Conservation (phyloP, 2,113 vertebrate genomes). For the Spilogale gracilis region DNA sequence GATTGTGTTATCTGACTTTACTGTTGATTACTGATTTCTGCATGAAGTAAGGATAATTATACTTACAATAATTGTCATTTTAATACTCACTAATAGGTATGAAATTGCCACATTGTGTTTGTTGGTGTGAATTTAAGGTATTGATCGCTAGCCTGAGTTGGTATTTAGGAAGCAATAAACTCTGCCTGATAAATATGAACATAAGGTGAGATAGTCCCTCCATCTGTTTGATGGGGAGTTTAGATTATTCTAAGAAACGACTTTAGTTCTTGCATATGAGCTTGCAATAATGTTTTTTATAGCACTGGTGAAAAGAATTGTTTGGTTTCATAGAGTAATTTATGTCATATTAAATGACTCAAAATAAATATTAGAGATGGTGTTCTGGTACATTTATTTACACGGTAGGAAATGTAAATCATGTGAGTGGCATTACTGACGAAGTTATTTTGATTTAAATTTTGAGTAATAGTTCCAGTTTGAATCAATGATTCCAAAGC, state of each 20-base stretch:
- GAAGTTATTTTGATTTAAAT: conserved; percentile 78
- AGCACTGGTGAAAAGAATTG: conserved; percentile 85
- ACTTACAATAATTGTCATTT: not conserved
- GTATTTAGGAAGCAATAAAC: conserved; percentile 80
- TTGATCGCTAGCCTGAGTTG: conserved; percentile 65
- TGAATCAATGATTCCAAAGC: conserved; percentile 70
- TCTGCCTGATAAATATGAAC: conserved; percentile 80
- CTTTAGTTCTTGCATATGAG: conserved; percentile 79
- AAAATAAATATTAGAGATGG: conserved; percentile 83
- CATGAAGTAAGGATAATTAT: conserved; percentile 33
- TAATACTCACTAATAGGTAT: conserved; percentile 1
- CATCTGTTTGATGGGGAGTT: conserved; percentile 78
- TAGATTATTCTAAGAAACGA: conserved; percentile 79
- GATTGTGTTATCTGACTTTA: not conserved
- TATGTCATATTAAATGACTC: conserved; percentile 84
- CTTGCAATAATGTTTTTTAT: conserved; percentile 79
- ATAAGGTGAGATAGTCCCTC: conserved; percentile 73
- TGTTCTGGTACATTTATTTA: conserved; percentile 62
- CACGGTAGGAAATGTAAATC: conserved; percentile 77
- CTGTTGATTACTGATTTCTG: conserved; percentile 35
- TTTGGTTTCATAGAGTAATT: conserved; percentile 83
- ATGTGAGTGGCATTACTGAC: conserved; percentile 70
- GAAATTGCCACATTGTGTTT: conserved; percentile 7
- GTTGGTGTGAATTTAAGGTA: conserved; percentile 50
- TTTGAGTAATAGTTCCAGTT: conserved; percentile 72